These are phyloP conservation scores for Caenorhabditis latens DNA, from an alignment of 1,140 invertebrate species.

Conservation along the genomic window DNA sequence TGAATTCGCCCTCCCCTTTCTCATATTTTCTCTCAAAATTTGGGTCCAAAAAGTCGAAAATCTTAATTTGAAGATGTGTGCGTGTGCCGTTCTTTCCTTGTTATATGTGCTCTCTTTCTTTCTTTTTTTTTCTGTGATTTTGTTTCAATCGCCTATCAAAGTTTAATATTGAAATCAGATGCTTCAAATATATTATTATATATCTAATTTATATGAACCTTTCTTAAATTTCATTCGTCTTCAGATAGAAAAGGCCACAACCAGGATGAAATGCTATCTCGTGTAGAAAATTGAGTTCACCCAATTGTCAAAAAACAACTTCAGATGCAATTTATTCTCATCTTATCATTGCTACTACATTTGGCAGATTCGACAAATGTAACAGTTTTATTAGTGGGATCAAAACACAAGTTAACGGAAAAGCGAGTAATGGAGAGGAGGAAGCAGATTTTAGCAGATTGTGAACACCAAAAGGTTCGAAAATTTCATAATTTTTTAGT, in stretches of 20 bases:
- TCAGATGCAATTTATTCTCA: background rate
- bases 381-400: conserved; percentile 31
- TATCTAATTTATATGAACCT: background rate
- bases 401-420: conserved; percentile 2
- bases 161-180: background rate
- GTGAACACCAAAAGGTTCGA: background rate
- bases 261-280: background rate
- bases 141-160: background rate
- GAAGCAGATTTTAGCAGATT: conserved; percentile 14
- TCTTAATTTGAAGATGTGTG: conserved; percentile 29
- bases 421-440: conserved; percentile 3
- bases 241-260: background rate
- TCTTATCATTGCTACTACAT: background rate
- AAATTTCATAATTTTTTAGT: background rate
- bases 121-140: conserved; percentile 47
- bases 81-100: conserved; percentile 51
- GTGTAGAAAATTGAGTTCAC: background rate
- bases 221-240: background rate
- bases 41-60: conserved; percentile 6
- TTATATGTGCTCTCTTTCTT: conserved; percentile 59
- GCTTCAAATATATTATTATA: background rate
- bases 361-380: background rate
- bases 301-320: background rate
- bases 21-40: background rate
- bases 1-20: background rate